Percentiles rank a stretch among this genome's conserved stretches.
These are phyloP conservation scores for Cosmia pyralina DNA, from an alignment of 2,888 invertebrate species.

Conservation along the genomic window DNA sequence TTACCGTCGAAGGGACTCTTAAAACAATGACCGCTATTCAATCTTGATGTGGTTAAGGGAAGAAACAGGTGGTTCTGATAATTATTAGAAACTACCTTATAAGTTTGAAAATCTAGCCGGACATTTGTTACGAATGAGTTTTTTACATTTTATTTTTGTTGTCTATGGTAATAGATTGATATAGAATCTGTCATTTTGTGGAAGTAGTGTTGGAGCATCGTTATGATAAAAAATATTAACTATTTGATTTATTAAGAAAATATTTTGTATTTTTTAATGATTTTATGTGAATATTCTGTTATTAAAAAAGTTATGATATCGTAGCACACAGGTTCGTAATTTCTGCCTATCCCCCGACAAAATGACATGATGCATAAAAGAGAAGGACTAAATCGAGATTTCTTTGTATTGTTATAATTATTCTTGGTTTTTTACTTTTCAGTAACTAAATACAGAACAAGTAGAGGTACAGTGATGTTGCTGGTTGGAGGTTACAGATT, in stretches of 20 bases:
- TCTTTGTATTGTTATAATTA: neutral
- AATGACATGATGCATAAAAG: neutral
- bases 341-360: neutral
- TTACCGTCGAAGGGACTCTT: constrained; percentile 1
- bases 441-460: constrained; percentile 59
- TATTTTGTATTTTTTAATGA: neutral
- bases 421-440: constrained; percentile 20
- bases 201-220: too few species aligned
- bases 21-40: neutral
- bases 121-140: neutral
- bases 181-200: neutral
- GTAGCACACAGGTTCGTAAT: neutral
- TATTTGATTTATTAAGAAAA: neutral
- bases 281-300: neutral
- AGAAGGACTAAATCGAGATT: neutral
- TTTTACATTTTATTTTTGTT: neutral
- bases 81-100: neutral
- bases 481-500: constrained; percentile 63
- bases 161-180: neutral
- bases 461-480: constrained; percentile 64
- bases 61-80: too few species aligned
- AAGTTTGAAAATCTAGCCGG: neutral
- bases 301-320: neutral
- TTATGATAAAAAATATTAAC: neutral
- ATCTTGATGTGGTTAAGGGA: neutral